Conservation (phyloP, 2,113 vertebrate species). For the Sinosuthora webbiana region DNA sequence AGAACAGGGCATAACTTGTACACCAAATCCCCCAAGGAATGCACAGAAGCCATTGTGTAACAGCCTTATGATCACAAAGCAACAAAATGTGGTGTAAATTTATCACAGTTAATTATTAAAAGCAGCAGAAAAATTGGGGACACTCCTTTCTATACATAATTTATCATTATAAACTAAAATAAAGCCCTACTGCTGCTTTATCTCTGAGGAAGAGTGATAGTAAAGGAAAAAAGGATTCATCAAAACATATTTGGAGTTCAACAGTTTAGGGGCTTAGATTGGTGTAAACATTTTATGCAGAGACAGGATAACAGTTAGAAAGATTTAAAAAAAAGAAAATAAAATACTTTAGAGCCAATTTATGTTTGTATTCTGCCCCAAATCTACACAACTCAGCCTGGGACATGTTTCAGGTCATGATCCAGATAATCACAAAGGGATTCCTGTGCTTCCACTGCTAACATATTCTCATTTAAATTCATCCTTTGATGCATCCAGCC, state of each 20-base stretch:
- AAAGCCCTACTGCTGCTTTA: neutral
- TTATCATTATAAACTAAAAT: neutral
- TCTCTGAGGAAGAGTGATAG: neutral
- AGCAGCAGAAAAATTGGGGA: neutral
- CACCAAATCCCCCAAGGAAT: neutral
- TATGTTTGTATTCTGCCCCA: neutral
- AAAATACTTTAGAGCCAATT: neutral
- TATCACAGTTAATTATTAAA: neutral
- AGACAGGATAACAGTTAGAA: neutral
- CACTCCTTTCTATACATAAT: neutral
- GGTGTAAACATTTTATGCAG: neutral
- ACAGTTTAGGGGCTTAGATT: neutral
- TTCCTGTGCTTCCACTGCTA: neutral
- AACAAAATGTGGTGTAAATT: neutral
- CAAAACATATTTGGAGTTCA: neutral
- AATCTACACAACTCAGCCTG: neutral
- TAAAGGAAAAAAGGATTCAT: neutral
- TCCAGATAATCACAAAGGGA: neutral
- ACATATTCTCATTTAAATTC: neutral
- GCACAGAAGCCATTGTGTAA: neutral
- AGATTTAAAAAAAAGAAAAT: neutral
- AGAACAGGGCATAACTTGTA: neutral
- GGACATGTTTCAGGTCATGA: neutral
- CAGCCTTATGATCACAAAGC: neutral
- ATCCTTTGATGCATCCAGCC: neutral